These are phyloP conservation scores for Eira barbara DNA, from an alignment of 2,113 vertebrate species.

Conservation along the genomic window DNA sequence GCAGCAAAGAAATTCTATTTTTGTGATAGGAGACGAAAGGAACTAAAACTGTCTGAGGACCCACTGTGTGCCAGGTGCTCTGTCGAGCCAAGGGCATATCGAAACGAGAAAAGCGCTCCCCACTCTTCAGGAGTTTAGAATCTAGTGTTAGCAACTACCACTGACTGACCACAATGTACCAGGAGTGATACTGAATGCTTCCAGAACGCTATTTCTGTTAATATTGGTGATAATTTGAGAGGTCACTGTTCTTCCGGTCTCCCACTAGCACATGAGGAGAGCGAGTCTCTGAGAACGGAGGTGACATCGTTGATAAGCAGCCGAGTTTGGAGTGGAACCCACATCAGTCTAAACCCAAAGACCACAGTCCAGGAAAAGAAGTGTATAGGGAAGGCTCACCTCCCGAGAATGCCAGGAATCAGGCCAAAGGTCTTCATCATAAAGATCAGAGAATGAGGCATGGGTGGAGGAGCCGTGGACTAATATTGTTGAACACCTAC, in stretches of 20 bases:
- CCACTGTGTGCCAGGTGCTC: not conserved
- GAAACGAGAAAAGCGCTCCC: not conserved
- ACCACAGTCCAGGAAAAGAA: not conserved
- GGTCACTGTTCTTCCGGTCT: rapidly evolving
- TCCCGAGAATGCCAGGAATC: not conserved
- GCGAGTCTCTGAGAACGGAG: not conserved
- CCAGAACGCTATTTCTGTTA: not conserved
- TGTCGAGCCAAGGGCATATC: not conserved
- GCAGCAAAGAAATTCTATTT: not conserved
- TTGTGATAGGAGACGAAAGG: not conserved
- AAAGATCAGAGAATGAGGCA: not conserved
- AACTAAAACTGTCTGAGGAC: not conserved
- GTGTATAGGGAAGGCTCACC: not conserved
- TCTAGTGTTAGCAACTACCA: not conserved
- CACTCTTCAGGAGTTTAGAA: not conserved
- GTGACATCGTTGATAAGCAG: not conserved
- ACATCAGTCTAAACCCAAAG: not conserved
- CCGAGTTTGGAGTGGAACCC: not conserved
- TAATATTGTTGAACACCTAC: not conserved
- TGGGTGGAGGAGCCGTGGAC: not conserved
- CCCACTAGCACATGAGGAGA: not conserved
- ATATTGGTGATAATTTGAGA: not conserved
- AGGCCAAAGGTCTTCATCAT: not conserved
- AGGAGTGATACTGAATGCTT: not conserved
- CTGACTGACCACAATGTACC: rapidly evolving